Percentiles rank a stretch among this genome's conserved stretches.
Conservation (phyloP, 2,113 vertebrate genomes). For the Stomatorhinus ivindoensis region DNA sequence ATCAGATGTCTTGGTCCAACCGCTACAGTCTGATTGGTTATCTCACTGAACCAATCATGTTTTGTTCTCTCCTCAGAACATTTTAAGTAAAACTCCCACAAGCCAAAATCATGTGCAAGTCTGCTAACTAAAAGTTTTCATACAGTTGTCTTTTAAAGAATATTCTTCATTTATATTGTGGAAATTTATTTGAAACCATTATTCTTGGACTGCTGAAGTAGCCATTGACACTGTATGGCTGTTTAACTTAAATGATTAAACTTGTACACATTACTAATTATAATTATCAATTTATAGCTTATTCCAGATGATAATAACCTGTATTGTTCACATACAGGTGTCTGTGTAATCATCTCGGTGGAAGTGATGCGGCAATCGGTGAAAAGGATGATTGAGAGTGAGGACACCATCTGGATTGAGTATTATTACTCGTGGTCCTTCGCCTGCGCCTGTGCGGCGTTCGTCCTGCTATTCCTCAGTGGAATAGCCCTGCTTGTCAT, state of each 20-base stretch:
- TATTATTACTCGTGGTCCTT: conserved; percentile 90
- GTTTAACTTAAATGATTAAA: background rate
- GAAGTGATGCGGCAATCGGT: conserved; percentile 95
- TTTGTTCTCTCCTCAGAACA: no score
- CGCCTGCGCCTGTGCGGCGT: conserved; percentile 75
- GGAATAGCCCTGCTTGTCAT: conserved; percentile 79
- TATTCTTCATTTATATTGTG: background rate
- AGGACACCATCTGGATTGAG: conserved; percentile 83
- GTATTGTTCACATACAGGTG: conserved; percentile 55
- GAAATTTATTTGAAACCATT: background rate
- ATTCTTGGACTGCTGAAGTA: background rate
- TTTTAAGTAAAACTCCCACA: no score
- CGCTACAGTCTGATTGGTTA: no score
- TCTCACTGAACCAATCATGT: no score
- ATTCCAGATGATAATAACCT: background rate
- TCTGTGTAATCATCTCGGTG: conserved; percentile 85
- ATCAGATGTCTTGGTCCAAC: no score
- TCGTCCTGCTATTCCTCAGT: conserved; percentile 78
- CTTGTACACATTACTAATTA: background rate
- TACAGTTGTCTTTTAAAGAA: background rate
- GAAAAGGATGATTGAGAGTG: conserved; percentile 87
- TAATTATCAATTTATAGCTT: background rate
- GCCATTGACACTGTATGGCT: background rate
- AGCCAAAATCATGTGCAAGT: background rate
- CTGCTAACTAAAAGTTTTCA: background rate